Percentiles rank a stretch among this genome's conserved stretches.
Conservation (phyloP, 2,797 vertebrate species). For the Lepus townsendii region DNA sequence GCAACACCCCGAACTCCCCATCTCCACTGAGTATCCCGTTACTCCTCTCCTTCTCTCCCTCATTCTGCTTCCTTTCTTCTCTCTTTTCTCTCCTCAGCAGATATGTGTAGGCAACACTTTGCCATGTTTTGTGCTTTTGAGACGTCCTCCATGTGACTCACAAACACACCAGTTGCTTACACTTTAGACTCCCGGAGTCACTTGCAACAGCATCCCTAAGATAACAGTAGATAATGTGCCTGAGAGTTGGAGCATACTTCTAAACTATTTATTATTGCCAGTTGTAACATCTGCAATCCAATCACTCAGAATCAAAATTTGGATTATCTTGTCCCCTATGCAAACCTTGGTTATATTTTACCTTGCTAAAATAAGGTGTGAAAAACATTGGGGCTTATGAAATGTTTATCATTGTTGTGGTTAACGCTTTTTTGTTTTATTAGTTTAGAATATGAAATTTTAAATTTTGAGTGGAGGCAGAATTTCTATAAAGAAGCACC, state of each 20-base stretch:
- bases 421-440: not conserved
- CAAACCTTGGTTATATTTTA: not conserved
- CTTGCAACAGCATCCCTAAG: not conserved
- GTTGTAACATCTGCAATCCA: not conserved
- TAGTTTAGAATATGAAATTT: conserved; percentile 37
- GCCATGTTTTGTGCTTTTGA: not conserved
- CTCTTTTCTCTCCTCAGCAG: not conserved
- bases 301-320: not conserved
- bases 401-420: not conserved
- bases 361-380: not conserved
- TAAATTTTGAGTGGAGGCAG: not conserved
- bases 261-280: not conserved
- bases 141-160: not conserved
- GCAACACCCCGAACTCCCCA: too few relatives aligned
- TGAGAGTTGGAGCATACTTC: not conserved
- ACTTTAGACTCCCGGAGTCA: not conserved
- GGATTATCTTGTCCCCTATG: not conserved
- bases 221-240: not conserved
- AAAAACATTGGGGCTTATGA: not conserved
- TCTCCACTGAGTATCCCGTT: accelerated
- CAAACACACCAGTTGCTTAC: not conserved
- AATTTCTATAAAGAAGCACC: not conserved
- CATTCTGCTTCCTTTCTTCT: accelerated
- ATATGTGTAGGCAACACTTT: not conserved
- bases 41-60: too few relatives aligned